Evolutionary conservation across 2,888 invertebrate genomes (phyloP).

Genomic region (Plebejus anna): DNA sequence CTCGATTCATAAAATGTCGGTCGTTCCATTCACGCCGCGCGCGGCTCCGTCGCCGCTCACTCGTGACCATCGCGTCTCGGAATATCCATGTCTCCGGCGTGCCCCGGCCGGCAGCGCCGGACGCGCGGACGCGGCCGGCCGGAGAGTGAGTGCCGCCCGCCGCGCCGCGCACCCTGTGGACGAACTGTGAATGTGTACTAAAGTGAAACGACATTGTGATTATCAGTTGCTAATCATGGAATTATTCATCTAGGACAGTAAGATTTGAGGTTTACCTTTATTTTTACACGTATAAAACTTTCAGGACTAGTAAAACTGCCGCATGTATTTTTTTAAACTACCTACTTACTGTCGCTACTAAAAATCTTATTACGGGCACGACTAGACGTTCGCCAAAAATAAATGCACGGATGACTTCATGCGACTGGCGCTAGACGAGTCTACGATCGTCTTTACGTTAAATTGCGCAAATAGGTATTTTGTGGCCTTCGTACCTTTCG

Average conservation of each 20-base stretch:
- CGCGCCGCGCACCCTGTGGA: conserved; percentile 34
- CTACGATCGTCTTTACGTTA: background rate
- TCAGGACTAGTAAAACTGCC: background rate
- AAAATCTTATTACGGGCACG: background rate
- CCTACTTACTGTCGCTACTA: background rate
- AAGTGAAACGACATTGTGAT: conserved; percentile 68
- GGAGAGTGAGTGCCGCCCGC: conserved; percentile 56
- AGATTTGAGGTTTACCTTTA: conserved; percentile 51
- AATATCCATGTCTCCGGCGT: conserved; percentile 78
- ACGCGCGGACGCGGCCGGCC: conserved; percentile 60
- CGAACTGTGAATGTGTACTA: conserved; percentile 69
- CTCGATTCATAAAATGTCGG: conserved; percentile 79
- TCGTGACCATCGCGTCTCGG: conserved; percentile 79
- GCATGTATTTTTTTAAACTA: background rate
- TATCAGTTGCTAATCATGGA: conserved; percentile 62
- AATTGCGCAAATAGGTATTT: conserved; percentile 4
- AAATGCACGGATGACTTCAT: background rate
- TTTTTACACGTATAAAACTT: background rate
- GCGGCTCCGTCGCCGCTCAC: conserved; percentile 73
- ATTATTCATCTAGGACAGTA: conserved; percentile 66
- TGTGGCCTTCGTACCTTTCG: background rate
- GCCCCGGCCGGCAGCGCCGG: conserved; percentile 70
- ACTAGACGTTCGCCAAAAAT: background rate
- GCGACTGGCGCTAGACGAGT: background rate
- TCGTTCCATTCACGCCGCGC: conserved; percentile 75